Evolutionary conservation across 1,140 invertebrate genomes (phyloP).

Genomic region (Cherax quadricarinatus): DNA sequence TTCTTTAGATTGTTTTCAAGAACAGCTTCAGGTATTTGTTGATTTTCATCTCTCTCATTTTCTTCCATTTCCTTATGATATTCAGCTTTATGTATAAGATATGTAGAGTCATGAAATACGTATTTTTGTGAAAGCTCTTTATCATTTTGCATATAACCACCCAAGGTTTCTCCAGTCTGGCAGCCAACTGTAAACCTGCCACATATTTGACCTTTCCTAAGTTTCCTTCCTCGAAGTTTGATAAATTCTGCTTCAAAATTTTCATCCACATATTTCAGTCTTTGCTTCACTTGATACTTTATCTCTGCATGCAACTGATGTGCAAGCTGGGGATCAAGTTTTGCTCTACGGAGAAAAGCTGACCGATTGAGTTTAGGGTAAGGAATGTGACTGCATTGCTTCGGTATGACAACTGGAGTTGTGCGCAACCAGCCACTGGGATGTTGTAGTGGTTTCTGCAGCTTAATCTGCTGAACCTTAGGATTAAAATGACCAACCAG

Average conservation of each 20-base stretch:
- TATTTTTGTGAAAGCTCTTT: background rate
- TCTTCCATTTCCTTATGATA: background rate
- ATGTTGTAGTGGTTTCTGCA: no score
- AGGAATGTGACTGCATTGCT: background rate
- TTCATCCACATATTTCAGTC: background rate
- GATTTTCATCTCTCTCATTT: background rate
- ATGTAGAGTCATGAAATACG: background rate
- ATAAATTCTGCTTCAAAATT: background rate
- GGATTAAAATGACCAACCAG: background rate
- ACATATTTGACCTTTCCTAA: background rate
- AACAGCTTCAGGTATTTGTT: background rate
- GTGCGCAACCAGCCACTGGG: slow-evolving; percentile 49
- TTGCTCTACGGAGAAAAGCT: slow-evolving; percentile 37
- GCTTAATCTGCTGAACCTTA: background rate
- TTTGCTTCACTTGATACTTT: slow-evolving; percentile 4
- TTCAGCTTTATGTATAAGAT: background rate
- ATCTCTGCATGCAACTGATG: slow-evolving; percentile 22
- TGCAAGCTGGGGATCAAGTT: slow-evolving; percentile 33
- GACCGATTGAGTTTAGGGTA: slow-evolving; percentile 36
- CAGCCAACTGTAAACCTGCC: background rate
- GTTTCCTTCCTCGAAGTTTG: background rate
- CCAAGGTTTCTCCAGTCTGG: background rate
- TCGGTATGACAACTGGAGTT: slow-evolving; percentile 29
- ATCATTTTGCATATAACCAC: background rate
- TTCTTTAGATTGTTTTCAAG: background rate